Conservation (phyloP, 2,113 vertebrate species). For the Sterna hirundo region DNA sequence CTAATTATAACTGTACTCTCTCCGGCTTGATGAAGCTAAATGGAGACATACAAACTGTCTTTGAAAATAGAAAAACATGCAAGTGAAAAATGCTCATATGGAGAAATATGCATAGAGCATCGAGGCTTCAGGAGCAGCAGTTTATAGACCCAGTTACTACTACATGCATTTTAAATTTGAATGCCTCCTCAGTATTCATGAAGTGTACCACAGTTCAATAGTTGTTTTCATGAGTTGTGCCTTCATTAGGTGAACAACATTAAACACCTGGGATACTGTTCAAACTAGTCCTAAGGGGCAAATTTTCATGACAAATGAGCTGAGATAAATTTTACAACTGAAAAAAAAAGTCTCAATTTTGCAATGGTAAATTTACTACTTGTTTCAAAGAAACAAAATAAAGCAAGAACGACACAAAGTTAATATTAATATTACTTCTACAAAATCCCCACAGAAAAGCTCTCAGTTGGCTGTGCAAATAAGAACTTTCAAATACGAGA, state of each 20-base stretch:
- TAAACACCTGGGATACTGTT: slow-evolving; percentile 73
- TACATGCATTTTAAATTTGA: slow-evolving; percentile 63
- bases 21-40: slow-evolving; percentile 42
- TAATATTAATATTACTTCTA: slow-evolving; percentile 62
- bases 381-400: slow-evolving; percentile 60
- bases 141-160: slow-evolving; percentile 45
- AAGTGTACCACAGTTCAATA: slow-evolving; percentile 69
- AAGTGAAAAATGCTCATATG: not conserved
- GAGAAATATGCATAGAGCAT: slow-evolving; percentile 47
- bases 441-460: slow-evolving; percentile 27
- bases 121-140: slow-evolving; percentile 15
- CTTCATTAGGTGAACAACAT: slow-evolving; percentile 75
- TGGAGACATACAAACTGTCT: slow-evolving; percentile 51
- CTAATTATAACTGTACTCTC: slow-evolving; percentile 42
- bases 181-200: slow-evolving; percentile 65
- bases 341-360: slow-evolving; percentile 60
- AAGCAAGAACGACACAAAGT: slow-evolving; percentile 64
- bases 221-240: slow-evolving; percentile 69
- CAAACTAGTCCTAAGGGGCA: slow-evolving; percentile 72
- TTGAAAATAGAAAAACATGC: slow-evolving; percentile 45
- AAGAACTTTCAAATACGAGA: not conserved
- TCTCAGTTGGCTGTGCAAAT: not conserved
- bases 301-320: slow-evolving; percentile 73
- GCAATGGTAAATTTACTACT: slow-evolving; percentile 68
- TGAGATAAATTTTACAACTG: slow-evolving; percentile 67